Percentiles rank a stretch among this genome's conserved stretches.
These are phyloP conservation scores for Paguma larvata DNA, from an alignment of 2,797 vertebrate genomes.

Conservation along the genomic window DNA sequence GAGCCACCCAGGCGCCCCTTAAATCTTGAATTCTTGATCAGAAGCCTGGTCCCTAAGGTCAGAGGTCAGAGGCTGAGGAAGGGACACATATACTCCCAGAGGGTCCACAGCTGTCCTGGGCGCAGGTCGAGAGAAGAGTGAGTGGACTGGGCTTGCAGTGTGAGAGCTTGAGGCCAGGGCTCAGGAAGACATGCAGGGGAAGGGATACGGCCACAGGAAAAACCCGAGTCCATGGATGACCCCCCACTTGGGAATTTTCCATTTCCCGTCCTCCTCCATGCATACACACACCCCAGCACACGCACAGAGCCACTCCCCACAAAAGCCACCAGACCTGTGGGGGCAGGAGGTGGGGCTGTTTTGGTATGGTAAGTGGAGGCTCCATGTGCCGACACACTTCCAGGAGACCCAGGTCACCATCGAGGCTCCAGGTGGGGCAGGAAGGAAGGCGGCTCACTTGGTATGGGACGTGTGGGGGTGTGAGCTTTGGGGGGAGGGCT, in stretches of 20 bases:
- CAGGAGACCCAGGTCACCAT: conserved; percentile 43
- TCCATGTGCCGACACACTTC: conserved; percentile 16
- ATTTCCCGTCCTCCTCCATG: neutral
- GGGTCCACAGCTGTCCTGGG: neutral
- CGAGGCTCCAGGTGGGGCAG: neutral
- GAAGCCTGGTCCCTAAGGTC: neutral
- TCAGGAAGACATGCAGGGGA: neutral
- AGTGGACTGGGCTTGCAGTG: neutral
- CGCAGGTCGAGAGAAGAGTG: neutral
- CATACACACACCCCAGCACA: neutral
- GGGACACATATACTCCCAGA: neutral
- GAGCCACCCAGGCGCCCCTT: neutral
- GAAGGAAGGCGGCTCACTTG: neutral
- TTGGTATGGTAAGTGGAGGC: conserved; percentile 26
- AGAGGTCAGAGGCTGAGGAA: neutral
- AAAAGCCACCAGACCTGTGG: conserved; percentile 65
- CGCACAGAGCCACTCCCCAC: conserved; percentile 43
- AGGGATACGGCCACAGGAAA: neutral
- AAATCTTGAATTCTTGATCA: neutral
- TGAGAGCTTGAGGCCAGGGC: neutral
- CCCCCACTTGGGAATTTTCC: conserved; percentile 38
- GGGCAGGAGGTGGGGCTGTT: neutral
- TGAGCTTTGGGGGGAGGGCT: neutral
- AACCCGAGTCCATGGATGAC: neutral
- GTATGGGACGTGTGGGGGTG: no score